Conservation (phyloP, 2,113 vertebrate genomes). For the Chrysochloris asiatica region DNA sequence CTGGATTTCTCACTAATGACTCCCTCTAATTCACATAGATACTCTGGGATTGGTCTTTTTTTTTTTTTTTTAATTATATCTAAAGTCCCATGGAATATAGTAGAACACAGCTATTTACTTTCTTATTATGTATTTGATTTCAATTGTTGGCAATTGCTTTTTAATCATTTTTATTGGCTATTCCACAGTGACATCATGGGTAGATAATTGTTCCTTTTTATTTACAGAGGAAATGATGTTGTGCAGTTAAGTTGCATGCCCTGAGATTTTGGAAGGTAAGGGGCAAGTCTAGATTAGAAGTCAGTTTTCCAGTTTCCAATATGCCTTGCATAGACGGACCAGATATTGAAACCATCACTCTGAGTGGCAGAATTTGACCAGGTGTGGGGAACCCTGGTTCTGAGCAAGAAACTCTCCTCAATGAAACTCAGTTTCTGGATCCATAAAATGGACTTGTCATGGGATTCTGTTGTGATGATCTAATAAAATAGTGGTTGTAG, state of each 20-base stretch:
- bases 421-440: conserved; percentile 29
- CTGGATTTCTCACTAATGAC: conserved; percentile 58
- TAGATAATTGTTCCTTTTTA: conserved; percentile 52
- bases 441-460: not conserved
- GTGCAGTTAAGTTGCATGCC: not conserved
- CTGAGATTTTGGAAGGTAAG: not conserved
- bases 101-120: conserved; percentile 42
- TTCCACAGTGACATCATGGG: conserved; percentile 58
- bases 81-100: conserved; percentile 48
- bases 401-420: not conserved
- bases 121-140: conserved; percentile 62
- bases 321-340: not conserved
- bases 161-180: conserved; percentile 68
- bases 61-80: conserved; percentile 31
- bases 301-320: not conserved
- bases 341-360: not conserved
- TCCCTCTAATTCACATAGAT: conserved; percentile 25
- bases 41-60: conserved; percentile 45
- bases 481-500: not conserved
- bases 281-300: not conserved
- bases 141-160: conserved; percentile 57
- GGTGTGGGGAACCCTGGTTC: not conserved
- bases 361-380: not conserved
- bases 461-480: not conserved
- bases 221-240: conserved; percentile 37